Conservation (phyloP, 2,797 vertebrate species). For the Acanthornis magna region DNA sequence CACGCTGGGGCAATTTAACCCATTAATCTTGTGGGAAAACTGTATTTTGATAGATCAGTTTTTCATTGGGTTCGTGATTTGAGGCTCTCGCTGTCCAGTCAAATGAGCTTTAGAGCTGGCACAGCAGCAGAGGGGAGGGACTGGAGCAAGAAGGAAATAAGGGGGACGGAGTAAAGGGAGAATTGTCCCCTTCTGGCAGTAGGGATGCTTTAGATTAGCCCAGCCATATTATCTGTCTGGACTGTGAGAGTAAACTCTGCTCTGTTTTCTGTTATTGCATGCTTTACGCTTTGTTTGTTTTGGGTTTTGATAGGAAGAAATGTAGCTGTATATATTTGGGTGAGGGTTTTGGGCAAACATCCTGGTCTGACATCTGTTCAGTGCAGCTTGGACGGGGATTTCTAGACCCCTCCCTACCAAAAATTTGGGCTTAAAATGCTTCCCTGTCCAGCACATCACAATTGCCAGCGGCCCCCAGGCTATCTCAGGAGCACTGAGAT, state of each 20-base stretch:
- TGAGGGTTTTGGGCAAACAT: constrained; percentile 53
- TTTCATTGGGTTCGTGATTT: background rate
- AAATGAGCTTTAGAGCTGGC: background rate
- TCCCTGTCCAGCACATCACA: background rate
- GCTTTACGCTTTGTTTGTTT: constrained; percentile 57
- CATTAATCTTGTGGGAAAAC: background rate
- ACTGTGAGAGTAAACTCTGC: constrained; percentile 28
- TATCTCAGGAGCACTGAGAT: background rate
- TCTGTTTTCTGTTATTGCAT: constrained; percentile 65
- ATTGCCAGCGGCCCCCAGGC: background rate
- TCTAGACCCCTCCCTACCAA: background rate
- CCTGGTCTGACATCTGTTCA: constrained; percentile 55
- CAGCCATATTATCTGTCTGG: constrained; percentile 9
- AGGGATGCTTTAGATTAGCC: constrained; percentile 47
- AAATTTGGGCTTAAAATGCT: background rate
- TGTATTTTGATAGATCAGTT: background rate
- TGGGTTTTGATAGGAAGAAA: constrained; percentile 57
- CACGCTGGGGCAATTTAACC: background rate
- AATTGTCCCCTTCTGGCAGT: background rate
- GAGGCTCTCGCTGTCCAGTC: background rate
- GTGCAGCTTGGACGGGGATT: background rate
- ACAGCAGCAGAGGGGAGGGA: background rate
- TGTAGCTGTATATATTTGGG: constrained; percentile 39
- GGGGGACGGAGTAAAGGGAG: background rate
- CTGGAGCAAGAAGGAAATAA: background rate